Evolutionary conservation across 2,888 invertebrate genomes (phyloP), one percentile per base, ranked within the genome.

Genomic region (Calliopum simillimum): DNA sequence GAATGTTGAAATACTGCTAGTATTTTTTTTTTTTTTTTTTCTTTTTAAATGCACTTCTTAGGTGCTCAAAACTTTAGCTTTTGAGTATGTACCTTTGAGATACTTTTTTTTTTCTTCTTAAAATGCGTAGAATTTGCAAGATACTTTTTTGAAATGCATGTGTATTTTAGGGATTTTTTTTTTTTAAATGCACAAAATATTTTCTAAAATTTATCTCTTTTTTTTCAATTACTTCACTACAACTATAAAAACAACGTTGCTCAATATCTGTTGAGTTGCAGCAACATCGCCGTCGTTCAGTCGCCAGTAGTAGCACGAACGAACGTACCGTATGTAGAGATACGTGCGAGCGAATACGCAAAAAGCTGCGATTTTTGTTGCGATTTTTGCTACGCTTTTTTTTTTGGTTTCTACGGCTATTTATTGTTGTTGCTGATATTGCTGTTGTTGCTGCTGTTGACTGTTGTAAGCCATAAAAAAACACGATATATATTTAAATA

Each of bases 401-500:
- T 25, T 33, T 6, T 33, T 33, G 1, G 33, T 47, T 62, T 14
- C 23, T 19, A 19, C 23, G 21, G 23, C 19, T 11, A 23, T 4
- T 56, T 8, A 25, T 56, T 23, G 23, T 14, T 23, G 55, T 25
- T 56, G 55, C 23, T 56, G 55, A 2, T 56, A 14, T 47, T 47
- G 53, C 19, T 53, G n/a, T 53, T 8, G 8, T 62, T 23, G 14
- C 1, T 47, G 14, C 16, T 21, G 14, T 61, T 61, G 25, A 43
- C 41, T 25, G 16, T 47, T 56, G 55, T 58, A 67, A 56, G 25
- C 46, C 47, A 58, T 58, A 47, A 56, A 47, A 58, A 58, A n/a
- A n/a, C n/a, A n/a, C n/a, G 67, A 16, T 16, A 58, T 58, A 43
- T 41, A 46, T 67, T 66, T 67, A 33, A 67, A 58, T 51, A 64